A percentile compares a stretch with the other conserved stretches of the same genome.
phyloP scores from a whole-genome alignment of 1,140 invertebrate genomes.

The Pseudomyrmex flavicornis region DNA sequence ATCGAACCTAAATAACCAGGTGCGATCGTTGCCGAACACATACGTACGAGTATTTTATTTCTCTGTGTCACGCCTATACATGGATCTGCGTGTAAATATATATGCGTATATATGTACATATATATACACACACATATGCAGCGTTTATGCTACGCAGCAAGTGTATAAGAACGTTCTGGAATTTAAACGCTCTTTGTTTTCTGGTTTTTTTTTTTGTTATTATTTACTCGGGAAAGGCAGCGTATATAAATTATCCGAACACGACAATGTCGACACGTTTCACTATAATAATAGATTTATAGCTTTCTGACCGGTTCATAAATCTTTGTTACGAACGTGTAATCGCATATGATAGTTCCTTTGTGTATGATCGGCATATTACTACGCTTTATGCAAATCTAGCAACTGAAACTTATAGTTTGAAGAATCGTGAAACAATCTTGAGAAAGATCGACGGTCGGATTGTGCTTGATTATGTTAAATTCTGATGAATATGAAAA shows the following conservation, averaged over 20 bases:
- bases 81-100: constrained; percentile 24
- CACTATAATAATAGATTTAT: constrained; percentile 33
- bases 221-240: constrained; percentile 76
- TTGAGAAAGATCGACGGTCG: background rate
- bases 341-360: constrained; percentile 1
- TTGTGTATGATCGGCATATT: constrained; percentile 22
- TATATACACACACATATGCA: constrained; percentile 26
- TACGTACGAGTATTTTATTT: constrained; percentile 22
- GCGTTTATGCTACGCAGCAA: constrained; percentile 13
- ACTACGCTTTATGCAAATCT: constrained; percentile 23
- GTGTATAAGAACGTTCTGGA: constrained; percentile 19
- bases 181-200: background rate
- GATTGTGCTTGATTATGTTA: background rate
- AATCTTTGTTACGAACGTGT: constrained; percentile 22
- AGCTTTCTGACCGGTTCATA: background rate
- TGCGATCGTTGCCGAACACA: constrained; percentile 52
- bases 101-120: background rate
- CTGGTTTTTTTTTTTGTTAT: constrained; percentile 54
- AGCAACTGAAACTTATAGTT: constrained; percentile 13
- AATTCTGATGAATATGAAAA: background rate
- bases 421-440: constrained; percentile 2
- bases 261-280: constrained; percentile 69
- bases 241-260: constrained; percentile 74
- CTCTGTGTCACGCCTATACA: constrained; percentile 24
- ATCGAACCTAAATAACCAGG: constrained; percentile 48